phyloP scores from a whole-genome alignment of 2,888 invertebrate genomes.

The Diloba caeruleocephala region DNA sequence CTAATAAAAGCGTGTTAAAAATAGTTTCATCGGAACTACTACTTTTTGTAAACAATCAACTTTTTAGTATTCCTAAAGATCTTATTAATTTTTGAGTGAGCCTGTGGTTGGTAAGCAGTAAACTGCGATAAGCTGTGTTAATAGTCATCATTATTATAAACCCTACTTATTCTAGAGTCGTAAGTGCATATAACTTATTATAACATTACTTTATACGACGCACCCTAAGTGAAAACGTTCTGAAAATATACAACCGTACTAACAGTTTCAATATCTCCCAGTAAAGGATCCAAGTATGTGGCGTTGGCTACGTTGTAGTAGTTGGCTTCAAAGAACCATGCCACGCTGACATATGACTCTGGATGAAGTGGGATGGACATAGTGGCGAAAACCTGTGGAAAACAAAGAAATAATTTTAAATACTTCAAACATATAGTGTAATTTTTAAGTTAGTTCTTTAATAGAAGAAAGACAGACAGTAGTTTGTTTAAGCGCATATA shows the following conservation, averaged over 20 bases:
- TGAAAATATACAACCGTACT: constrained; percentile 37
- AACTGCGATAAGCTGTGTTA: not conserved
- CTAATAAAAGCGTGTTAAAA: too few relatives aligned
- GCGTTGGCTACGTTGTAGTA: constrained; percentile 82
- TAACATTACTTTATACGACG: not conserved
- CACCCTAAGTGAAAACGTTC: not conserved
- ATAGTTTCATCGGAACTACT: too few relatives aligned
- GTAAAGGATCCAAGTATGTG: constrained; percentile 77
- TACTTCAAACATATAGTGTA: too few relatives aligned
- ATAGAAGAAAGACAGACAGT: too few relatives aligned
- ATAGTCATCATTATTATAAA: too few relatives aligned
- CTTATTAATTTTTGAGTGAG: too few relatives aligned
- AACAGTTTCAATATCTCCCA: constrained; percentile 76
- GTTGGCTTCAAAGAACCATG: constrained; percentile 87
- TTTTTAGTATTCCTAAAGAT: too few relatives aligned
- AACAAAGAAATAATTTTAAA: not conserved
- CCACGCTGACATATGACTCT: constrained; percentile 75
- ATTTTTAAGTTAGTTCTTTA: too few relatives aligned
- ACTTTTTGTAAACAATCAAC: too few relatives aligned
- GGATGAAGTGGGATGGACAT: constrained; percentile 80
- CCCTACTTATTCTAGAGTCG: not conserved
- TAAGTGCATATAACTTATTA: not conserved
- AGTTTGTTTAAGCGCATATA: too few relatives aligned
- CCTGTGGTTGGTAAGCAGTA: too few relatives aligned
- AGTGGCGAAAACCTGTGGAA: constrained; percentile 77